Conservation (phyloP, 23 tunicate species). For the Ascidia mentula region DNA sequence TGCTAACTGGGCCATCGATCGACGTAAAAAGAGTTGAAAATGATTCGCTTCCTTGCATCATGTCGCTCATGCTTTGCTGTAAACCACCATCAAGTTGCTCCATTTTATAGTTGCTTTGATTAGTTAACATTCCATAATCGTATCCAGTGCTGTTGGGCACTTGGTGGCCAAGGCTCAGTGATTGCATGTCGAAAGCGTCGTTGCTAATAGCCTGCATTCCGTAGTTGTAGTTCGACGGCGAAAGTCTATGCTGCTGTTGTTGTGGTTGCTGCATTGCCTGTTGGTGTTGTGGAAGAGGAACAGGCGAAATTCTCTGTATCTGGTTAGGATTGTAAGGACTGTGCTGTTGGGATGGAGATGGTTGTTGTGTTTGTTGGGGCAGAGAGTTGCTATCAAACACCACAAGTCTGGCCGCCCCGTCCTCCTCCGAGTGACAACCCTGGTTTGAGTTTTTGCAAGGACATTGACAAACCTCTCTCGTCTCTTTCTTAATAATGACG, state of each 20-base stretch:
- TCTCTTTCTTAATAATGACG: slow-evolving; percentile 82
- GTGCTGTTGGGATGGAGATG: background rate
- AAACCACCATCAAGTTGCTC: background rate
- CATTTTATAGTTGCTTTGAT: background rate
- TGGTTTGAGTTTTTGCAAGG: slow-evolving; percentile 36
- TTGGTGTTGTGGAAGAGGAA: slow-evolving; percentile 23
- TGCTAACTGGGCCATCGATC: background rate
- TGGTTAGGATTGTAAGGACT: background rate
- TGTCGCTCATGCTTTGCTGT: slow-evolving; percentile 7
- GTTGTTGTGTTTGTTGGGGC: background rate
- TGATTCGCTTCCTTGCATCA: slow-evolving; percentile 12
- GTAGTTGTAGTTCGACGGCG: background rate
- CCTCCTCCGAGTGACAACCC: background rate
- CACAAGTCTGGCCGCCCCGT: slow-evolving; percentile 24
- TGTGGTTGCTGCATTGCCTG: background rate
- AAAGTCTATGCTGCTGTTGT: background rate
- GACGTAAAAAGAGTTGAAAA: background rate
- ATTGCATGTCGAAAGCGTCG: background rate
- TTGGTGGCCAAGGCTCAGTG: background rate
- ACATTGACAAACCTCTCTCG: slow-evolving; percentile 62
- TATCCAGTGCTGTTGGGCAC: background rate
- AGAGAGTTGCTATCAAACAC: slow-evolving; percentile 26
- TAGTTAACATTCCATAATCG: background rate
- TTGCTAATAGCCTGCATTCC: background rate
- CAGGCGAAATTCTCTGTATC: background rate